Evolutionary conservation across 1,140 invertebrate genomes (phyloP).

Genomic region (Diabrotica virgifera): DNA sequence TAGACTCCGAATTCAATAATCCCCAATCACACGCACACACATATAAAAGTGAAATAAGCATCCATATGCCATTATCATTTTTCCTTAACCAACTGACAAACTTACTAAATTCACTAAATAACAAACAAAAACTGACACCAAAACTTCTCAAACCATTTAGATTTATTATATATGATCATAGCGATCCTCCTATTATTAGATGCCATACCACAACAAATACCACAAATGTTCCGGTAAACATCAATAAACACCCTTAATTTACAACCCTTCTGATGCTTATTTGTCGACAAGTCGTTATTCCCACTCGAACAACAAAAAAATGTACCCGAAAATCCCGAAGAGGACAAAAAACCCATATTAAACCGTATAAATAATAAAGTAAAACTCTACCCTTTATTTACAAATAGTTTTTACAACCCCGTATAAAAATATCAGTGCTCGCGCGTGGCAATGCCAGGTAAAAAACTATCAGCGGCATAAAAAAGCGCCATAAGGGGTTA

Average conservation of each 20-base stretch:
- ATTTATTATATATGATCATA: too few relatives aligned
- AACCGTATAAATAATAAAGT: slow-evolving; percentile 5
- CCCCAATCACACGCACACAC: too few relatives aligned
- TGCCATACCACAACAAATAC: too few relatives aligned
- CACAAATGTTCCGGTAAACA: too few relatives aligned
- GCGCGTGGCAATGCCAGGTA: slow-evolving; percentile 36
- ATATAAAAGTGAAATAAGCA: too few relatives aligned
- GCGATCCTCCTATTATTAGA: too few relatives aligned
- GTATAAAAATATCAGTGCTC: slow-evolving; percentile 26
- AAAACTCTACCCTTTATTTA: slow-evolving; percentile 33
- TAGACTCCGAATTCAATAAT: too few relatives aligned
- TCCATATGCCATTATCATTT: too few relatives aligned
- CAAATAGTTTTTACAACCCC: slow-evolving; percentile 24
- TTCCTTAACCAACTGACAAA: too few relatives aligned
- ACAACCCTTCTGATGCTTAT: background rate
- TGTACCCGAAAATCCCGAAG: background rate
- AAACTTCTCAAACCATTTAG: too few relatives aligned
- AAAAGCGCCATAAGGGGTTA: slow-evolving; percentile 34
- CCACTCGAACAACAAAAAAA: background rate
- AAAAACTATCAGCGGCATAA: slow-evolving; percentile 35
- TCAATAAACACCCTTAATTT: background rate
- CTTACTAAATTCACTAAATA: too few relatives aligned
- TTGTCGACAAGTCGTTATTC: background rate
- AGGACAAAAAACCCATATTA: background rate
- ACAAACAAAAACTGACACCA: too few relatives aligned